Evolutionary conservation across 2,888 invertebrate species (phyloP).

Genomic region (Spilosoma lubricipeda): DNA sequence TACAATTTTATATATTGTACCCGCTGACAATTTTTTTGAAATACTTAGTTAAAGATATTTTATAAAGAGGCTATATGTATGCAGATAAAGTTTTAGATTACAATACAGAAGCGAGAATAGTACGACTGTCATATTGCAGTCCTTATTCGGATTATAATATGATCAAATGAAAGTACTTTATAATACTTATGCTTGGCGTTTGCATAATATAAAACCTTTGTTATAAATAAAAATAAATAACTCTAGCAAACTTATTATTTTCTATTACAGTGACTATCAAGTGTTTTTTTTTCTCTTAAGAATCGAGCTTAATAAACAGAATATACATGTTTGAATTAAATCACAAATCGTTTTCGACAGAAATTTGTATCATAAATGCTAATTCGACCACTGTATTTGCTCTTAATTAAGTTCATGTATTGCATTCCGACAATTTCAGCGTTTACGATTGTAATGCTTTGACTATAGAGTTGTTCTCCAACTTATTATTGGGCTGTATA

Average conservation of each 20-base stretch:
- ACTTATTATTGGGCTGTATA: not conserved
- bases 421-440: not conserved
- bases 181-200: not conserved
- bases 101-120: conserved; percentile 24
- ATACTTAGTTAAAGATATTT: conserved; percentile 49
- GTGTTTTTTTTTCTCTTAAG: not conserved
- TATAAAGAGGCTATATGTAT: conserved; percentile 51
- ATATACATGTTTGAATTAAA: not conserved
- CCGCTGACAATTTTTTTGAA: conserved; percentile 47
- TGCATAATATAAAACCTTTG: not conserved
- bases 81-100: conserved; percentile 34
- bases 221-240: not conserved
- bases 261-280: not conserved
- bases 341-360: not conserved
- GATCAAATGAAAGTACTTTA: not conserved
- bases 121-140: not conserved
- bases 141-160: too few species aligned
- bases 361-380: not conserved
- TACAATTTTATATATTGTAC: conserved; percentile 55
- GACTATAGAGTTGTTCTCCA: not conserved
- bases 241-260: not conserved
- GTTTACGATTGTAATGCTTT: not conserved
- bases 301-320: not conserved
- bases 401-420: not conserved
- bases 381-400: not conserved